phyloP scores from a whole-genome alignment of 1,140 invertebrate species.

The Drosophila kurseongensis region DNA sequence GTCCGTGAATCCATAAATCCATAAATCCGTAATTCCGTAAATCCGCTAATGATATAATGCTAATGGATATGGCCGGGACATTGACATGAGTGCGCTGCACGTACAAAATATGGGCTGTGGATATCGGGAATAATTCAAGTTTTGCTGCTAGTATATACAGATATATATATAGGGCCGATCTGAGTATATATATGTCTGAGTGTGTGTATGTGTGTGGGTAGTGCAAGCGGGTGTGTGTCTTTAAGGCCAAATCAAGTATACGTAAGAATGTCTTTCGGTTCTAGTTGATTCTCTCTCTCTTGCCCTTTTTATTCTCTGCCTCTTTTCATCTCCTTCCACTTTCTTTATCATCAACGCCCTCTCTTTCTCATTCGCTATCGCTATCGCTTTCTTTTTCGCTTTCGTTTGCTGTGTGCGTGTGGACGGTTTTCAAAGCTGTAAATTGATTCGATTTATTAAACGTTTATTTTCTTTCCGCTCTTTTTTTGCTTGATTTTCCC shows the following conservation, averaged over 20 bases:
- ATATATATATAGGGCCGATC: constrained; percentile 24
- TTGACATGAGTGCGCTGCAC: constrained; percentile 24
- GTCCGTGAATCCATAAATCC: neutral
- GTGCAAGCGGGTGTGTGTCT: constrained; percentile 35
- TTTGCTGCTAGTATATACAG: constrained; percentile 45
- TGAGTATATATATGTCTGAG: constrained; percentile 12
- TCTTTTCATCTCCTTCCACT: neutral
- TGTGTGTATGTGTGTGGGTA: neutral
- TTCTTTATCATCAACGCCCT: neutral
- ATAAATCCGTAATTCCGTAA: constrained; percentile 10
- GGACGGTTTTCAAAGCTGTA: constrained; percentile 85
- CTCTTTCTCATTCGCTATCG: constrained; percentile 23
- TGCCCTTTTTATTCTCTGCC: neutral
- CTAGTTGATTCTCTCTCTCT: constrained; percentile 28
- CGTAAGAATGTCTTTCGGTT: constrained; percentile 52
- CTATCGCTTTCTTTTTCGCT: constrained; percentile 40
- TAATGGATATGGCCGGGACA: constrained; percentile 36
- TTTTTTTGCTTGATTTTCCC: constrained; percentile 38
- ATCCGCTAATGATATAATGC: constrained; percentile 35
- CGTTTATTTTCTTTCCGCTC: constrained; percentile 31
- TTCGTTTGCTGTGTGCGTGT: constrained; percentile 80
- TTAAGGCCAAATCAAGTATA: constrained; percentile 77
- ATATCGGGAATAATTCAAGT: constrained; percentile 43
- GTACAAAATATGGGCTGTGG: constrained; percentile 21
- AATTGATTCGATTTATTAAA: constrained; percentile 80